Evolutionary conservation across 1,140 invertebrate genomes (phyloP), one percentile per base, ranked within the genome.

Genomic region (Drosophila navojoa): DNA sequence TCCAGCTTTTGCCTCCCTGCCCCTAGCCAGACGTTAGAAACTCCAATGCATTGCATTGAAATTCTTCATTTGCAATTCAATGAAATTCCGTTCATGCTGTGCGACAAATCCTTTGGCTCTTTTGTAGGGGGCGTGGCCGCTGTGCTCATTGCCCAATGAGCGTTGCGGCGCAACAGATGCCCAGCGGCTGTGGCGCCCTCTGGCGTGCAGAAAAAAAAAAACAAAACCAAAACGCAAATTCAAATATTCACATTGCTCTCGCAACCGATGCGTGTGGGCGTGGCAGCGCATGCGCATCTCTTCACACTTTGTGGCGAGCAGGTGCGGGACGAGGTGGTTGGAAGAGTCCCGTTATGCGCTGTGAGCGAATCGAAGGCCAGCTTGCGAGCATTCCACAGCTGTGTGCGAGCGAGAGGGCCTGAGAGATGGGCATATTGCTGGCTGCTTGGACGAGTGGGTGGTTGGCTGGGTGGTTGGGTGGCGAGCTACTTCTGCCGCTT

Each of bases 11-110:
- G 58, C 11, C 1, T 5, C 38, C 6, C 25, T 25, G 2, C 9
- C 40, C 42, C 4, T 25, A 40, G 32, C 47, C n/a, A 22, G 22
- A 29, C 25, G 40, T 44, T 63, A 6, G 25, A 82, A 89, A 89
- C 84, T 84, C 85, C 85, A 75, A 79, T 73, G 66, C 80, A 87
- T 66, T 79, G 84, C 82, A 84, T 79, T 89, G 85, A 89, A 89
- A 89, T 89, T 79, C 84, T 80, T 90, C 80, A 89, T 89, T 79
- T 89, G 49, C 84, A 84, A 89, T 89, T 89, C 80, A 89, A 89
- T 90, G 74, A 84, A 77, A 89, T 89, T 89, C 79, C 84, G 27
- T 84, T 75, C 79, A 49, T 71, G 77, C 60, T 64, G 25, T 45
- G 32, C 38, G 69, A 54, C 45, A 73, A 72, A 76, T 70, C 66